These are phyloP conservation scores for Odontothrips loti DNA, from an alignment of 2,888 invertebrate genomes.

Conservation along the genomic window DNA sequence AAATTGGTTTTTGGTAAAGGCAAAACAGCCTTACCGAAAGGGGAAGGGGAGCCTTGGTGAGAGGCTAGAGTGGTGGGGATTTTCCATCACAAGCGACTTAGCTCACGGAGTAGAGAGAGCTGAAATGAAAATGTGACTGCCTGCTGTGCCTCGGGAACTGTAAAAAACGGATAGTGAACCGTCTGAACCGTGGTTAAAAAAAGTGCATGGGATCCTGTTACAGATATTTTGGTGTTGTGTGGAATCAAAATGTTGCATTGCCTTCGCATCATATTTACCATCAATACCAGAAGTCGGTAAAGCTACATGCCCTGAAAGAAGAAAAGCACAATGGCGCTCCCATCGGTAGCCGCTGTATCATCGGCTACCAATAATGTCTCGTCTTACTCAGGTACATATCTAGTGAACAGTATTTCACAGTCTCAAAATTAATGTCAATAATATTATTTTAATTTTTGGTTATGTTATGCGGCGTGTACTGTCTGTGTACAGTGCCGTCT, in stretches of 20 bases:
- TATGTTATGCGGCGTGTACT: constrained; percentile 27
- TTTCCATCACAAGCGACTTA: constrained; percentile 42
- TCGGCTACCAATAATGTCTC: constrained; percentile 39
- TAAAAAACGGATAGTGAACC: neutral
- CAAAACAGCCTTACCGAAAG: constrained; percentile 58
- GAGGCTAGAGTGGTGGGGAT: constrained; percentile 49
- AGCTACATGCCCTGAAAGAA: constrained; percentile 39
- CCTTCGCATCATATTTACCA: neutral
- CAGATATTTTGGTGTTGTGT: neutral
- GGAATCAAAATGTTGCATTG: neutral
- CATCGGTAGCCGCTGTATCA: constrained; percentile 44
- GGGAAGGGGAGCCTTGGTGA: constrained; percentile 52
- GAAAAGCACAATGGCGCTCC: constrained; percentile 46
- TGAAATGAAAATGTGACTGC: constrained; percentile 29
- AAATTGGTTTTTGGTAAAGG: constrained; percentile 60
- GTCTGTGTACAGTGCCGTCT: neutral
- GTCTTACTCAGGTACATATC: constrained; percentile 38
- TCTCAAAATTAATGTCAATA: constrained; percentile 13
- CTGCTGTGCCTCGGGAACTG: neutral
- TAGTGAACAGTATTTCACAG: neutral
- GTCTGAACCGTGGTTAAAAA: neutral
- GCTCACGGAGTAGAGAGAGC: constrained; percentile 35
- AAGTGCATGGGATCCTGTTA: neutral
- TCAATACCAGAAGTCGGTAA: constrained; percentile 32
- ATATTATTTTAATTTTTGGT: constrained; percentile 27